Evolutionary conservation across 2,888 invertebrate species (phyloP).

Genomic region (Plagodis pulveraria): DNA sequence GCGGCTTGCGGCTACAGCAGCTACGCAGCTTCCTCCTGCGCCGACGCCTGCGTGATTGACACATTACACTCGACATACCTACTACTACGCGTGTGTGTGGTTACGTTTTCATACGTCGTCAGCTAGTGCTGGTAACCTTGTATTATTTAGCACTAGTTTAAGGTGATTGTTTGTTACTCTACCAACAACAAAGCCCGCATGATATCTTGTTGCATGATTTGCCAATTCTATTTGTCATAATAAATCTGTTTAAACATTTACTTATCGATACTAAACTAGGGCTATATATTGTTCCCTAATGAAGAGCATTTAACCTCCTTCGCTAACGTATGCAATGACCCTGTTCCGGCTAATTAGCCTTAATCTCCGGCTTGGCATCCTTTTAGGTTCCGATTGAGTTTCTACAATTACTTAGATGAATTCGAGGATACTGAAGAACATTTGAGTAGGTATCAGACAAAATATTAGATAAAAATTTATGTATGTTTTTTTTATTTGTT

Average conservation of each 20-base stretch:
- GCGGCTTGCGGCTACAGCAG: conserved; percentile 25
- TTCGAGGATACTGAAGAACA: conserved; percentile 3
- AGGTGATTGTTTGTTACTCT: conserved; percentile 42
- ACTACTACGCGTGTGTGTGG: conserved; percentile 40
- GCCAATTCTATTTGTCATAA: conserved; percentile 17
- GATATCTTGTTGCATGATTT: conserved; percentile 17
- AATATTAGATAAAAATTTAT: too few species aligned
- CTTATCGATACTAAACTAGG: conserved; percentile 10
- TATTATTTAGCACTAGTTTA: conserved; percentile 44
- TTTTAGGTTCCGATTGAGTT: conserved; percentile 23
- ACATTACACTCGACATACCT: conserved; percentile 36
- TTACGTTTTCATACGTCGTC: conserved; percentile 48
- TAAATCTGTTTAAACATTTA: conserved; percentile 1
- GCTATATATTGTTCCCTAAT: conserved; percentile 39
- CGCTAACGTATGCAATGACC: conserved; percentile 41
- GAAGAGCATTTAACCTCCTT: conserved; percentile 48
- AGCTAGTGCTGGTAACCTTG: conserved; percentile 39
- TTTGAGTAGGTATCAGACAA: not conserved
- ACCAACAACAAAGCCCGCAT: conserved; percentile 20
- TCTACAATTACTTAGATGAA: conserved; percentile 15
- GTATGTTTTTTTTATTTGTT: too few species aligned
- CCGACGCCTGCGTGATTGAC: conserved; percentile 56
- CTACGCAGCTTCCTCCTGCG: conserved; percentile 61
- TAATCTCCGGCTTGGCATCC: conserved; percentile 34
- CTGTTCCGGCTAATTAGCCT: conserved; percentile 43